Conservation (phyloP, 2,797 vertebrate genomes). For the Pitangus sulphuratus region DNA sequence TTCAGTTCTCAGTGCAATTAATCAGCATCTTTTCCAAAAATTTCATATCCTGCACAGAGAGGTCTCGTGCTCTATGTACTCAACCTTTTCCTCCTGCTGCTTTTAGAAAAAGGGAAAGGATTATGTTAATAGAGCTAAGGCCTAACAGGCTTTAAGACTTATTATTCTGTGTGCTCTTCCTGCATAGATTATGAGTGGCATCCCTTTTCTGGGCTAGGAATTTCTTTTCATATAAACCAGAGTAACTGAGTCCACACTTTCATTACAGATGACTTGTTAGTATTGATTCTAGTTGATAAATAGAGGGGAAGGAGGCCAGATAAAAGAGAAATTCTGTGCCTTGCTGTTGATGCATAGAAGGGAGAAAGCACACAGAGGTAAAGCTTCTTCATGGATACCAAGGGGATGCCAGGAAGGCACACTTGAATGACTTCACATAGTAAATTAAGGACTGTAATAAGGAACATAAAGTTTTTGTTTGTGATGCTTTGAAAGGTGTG, state of each 20-base stretch:
- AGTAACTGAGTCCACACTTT: background rate
- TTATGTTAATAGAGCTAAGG: background rate
- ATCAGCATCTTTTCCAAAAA: background rate
- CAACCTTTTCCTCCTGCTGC: background rate
- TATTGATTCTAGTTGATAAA: background rate
- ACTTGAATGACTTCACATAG: background rate
- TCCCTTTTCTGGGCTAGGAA: background rate
- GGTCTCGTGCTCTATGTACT: background rate
- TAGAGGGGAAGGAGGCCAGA: background rate
- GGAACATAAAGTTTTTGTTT: background rate
- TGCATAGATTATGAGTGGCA: background rate
- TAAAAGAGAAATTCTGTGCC: background rate
- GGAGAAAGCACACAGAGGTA: background rate
- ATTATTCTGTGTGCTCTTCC: background rate
- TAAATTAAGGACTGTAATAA: background rate
- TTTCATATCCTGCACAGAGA: background rate
- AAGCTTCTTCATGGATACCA: background rate
- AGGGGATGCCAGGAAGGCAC: background rate
- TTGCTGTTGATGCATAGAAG: background rate
- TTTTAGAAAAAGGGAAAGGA: background rate
- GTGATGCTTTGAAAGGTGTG: background rate
- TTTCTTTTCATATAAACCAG: background rate
- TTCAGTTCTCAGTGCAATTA: slow-evolving; percentile 5
- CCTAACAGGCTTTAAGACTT: background rate
- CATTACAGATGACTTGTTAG: background rate